phyloP scores from a whole-genome alignment of 2,113 vertebrate genomes.

The Rutilus rutilus region DNA sequence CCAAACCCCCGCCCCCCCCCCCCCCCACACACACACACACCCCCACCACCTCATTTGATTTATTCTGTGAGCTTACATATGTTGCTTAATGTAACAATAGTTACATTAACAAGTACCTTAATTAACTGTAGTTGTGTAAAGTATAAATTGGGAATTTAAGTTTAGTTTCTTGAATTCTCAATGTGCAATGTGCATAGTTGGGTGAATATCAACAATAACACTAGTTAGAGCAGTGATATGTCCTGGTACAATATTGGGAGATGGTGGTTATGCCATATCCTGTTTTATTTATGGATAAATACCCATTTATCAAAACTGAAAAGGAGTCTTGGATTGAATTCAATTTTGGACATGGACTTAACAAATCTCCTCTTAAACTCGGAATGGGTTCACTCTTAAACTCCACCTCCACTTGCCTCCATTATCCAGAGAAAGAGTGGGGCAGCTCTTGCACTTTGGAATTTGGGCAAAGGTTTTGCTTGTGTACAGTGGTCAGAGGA shows the following conservation, averaged over 20 bases:
- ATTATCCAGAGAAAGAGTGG: slow-evolving; percentile 10
- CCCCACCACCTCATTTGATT: neutral
- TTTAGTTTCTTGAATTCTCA: neutral
- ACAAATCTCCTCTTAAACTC: neutral
- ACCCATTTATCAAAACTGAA: neutral
- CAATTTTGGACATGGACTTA: neutral
- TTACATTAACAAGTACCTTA: neutral
- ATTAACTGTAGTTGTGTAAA: neutral
- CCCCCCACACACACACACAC: too few species aligned
- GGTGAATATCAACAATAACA: neutral
- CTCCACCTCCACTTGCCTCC: neutral
- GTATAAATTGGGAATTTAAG: neutral
- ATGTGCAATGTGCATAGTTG: neutral
- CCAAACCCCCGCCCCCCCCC: too few species aligned
- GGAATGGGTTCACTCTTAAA: neutral
- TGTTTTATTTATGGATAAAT: too few species aligned
- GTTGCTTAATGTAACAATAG: neutral
- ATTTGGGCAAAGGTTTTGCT: slow-evolving; percentile 44
- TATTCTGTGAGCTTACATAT: neutral
- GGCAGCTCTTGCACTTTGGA: slow-evolving; percentile 35
- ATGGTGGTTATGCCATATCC: neutral
- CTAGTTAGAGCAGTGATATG: neutral
- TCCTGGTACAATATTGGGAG: neutral
- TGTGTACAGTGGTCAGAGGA: slow-evolving; percentile 34
- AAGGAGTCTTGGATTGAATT: neutral